Evolutionary conservation across 2,797 vertebrate genomes (phyloP).

Genomic region (Gadopsis bispinosus): DNA sequence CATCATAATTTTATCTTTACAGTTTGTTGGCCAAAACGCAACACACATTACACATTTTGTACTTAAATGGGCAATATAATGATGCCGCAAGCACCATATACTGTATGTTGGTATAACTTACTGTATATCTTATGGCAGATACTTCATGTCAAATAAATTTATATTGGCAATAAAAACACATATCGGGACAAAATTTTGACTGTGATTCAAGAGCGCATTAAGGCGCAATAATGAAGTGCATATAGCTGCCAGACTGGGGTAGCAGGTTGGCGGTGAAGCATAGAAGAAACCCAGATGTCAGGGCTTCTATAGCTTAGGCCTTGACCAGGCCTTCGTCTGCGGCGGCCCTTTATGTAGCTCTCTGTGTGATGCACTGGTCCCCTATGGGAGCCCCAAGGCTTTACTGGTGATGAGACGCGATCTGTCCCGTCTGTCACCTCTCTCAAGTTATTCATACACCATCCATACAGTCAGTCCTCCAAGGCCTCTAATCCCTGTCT

Average conservation of each 20-base stretch:
- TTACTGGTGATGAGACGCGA: constrained; percentile 88
- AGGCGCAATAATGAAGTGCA: constrained; percentile 85
- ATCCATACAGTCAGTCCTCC: constrained; percentile 85
- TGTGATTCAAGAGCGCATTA: constrained; percentile 85
- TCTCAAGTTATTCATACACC: constrained; percentile 85
- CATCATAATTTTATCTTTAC: constrained; percentile 84
- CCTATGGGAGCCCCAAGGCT: constrained; percentile 84
- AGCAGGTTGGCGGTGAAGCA: constrained; percentile 84
- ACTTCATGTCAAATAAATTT: constrained; percentile 64
- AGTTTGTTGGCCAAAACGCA: constrained; percentile 78
- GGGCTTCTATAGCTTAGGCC: constrained; percentile 87
- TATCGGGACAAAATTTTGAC: constrained; percentile 80
- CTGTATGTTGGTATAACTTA: constrained; percentile 47
- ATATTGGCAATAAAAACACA: constrained; percentile 81
- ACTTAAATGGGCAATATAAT: constrained; percentile 70
- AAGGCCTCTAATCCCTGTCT: constrained; percentile 87
- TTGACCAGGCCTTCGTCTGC: constrained; percentile 86
- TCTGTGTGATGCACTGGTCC: constrained; percentile 82
- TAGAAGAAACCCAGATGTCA: constrained; percentile 87
- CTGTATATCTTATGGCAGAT: constrained; percentile 60
- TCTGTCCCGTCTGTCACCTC: constrained; percentile 89
- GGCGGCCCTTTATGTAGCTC: constrained; percentile 83
- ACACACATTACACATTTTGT: constrained; percentile 80
- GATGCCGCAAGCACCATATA: constrained; percentile 57
- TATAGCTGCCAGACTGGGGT: constrained; percentile 84